phyloP scores from a whole-genome alignment of 2,797 vertebrate genomes.

The Cygnus olor region DNA sequence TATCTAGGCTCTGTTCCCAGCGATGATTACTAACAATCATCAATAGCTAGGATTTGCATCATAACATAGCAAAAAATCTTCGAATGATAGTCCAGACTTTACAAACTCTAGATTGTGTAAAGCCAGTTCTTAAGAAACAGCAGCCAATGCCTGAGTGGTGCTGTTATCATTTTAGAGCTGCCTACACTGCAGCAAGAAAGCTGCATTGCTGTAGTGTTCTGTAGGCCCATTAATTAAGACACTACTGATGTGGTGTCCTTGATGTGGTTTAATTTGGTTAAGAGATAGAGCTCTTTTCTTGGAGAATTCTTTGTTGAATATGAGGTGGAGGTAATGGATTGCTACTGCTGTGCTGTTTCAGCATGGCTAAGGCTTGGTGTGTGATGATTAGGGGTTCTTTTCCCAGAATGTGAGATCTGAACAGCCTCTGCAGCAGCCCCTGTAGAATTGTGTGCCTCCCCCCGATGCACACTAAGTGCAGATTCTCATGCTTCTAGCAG shows the following conservation, averaged over 20 bases:
- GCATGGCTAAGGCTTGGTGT: background rate
- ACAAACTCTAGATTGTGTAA: background rate
- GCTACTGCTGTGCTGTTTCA: background rate
- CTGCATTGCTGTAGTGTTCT: background rate
- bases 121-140: background rate
- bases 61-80: background rate
- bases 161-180: background rate
- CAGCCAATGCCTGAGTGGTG: background rate
- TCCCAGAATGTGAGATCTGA: background rate
- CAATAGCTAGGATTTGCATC: background rate
- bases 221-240: background rate
- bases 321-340: background rate
- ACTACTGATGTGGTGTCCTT: constrained; percentile 1
- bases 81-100: background rate
- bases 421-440: constrained; percentile 29
- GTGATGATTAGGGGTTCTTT: background rate
- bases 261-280: background rate
- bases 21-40: background rate
- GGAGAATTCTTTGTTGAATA: background rate
- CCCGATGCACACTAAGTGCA: background rate
- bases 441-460: constrained; percentile 26
- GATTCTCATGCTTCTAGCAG: background rate
- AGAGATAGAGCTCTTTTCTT: background rate
- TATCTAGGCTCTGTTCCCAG: background rate
- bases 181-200: background rate